phyloP scores from a whole-genome alignment of 2,797 vertebrate species.

The Clamator glandarius region DNA sequence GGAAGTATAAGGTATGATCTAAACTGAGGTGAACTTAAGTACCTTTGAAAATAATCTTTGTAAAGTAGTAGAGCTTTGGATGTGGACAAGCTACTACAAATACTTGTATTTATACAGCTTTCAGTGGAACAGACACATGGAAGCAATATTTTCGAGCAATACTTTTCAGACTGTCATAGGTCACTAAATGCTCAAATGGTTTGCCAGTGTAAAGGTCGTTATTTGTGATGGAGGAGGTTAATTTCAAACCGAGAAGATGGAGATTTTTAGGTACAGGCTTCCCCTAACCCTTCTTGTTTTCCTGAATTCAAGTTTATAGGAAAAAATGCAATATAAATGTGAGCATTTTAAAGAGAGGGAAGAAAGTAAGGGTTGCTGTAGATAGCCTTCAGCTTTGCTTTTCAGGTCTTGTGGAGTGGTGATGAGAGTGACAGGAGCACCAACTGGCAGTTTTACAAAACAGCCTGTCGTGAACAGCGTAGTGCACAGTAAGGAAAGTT shows the following conservation, averaged over 20 bases:
- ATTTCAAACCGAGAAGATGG: background rate
- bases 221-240: background rate
- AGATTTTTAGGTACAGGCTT: background rate
- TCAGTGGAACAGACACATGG: background rate
- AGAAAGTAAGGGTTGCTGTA: background rate
- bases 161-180: background rate
- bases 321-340: background rate
- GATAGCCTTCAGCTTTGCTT: background rate
- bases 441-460: background rate
- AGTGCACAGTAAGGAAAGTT: background rate
- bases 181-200: background rate
- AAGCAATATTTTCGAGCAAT: background rate
- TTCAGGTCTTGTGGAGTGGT: background rate
- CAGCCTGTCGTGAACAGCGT: background rate
- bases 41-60: background rate
- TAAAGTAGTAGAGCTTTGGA: background rate
- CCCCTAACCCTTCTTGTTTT: background rate
- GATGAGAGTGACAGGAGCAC: background rate
- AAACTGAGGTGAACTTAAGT: background rate
- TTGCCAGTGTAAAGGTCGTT: background rate
- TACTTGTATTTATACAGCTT: background rate
- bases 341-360: background rate
- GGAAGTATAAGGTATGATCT: background rate
- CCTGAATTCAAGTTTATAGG: background rate
- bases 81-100: background rate